Evolutionary conservation across 2,797 vertebrate species (phyloP), one percentile per base, ranked within the genome.

Genomic region (Acanthurus tractus): DNA sequence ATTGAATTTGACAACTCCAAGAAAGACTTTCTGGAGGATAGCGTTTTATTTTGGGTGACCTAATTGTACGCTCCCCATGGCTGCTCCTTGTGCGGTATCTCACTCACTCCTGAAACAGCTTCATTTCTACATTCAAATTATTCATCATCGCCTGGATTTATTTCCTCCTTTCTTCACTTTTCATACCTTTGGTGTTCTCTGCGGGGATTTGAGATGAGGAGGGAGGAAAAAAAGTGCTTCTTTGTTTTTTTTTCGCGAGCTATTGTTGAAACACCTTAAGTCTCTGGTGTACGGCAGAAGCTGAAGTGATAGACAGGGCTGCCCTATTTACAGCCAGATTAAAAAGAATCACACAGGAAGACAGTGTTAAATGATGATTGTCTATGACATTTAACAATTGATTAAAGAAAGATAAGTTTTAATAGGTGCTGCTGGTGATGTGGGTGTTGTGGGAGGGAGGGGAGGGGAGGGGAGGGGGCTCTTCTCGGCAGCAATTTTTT

Each of bases 241-340:
- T 93, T 91, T 94, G 86, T 92, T 92, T 90, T 86, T 82, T 86
- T 83, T 82, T 83, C 68, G 67, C 68, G 67, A 88, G 91, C 93
- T 95, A 93, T 95, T 94, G 94, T 95, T 95, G 94, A 95, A 95
- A 95, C 93, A 95, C 95, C 95, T 95, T 94, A 95, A 94, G 93
- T 95, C 94, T 95, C 95, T 93, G 89, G 94, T 95, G 94, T 93
- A 84, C 66, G 79, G 91, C 81, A 89, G 90, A 83, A 91, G 69
- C 83, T 78, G 90, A 89, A 92, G 93, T 93, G 94, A 95, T 94
- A 95, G 93, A 95, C 95, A 95, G 89, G 92, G 91, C 91, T 95
- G 95, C 93, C 94, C 94, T 95, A 95, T 95, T 95, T 95, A 95
- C 92, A 93, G 90, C 93, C 93, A 94, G 91, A 94, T 95, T 95